Conservation (phyloP, 2,797 vertebrate genomes). For the Limnodromus scolopaceus region DNA sequence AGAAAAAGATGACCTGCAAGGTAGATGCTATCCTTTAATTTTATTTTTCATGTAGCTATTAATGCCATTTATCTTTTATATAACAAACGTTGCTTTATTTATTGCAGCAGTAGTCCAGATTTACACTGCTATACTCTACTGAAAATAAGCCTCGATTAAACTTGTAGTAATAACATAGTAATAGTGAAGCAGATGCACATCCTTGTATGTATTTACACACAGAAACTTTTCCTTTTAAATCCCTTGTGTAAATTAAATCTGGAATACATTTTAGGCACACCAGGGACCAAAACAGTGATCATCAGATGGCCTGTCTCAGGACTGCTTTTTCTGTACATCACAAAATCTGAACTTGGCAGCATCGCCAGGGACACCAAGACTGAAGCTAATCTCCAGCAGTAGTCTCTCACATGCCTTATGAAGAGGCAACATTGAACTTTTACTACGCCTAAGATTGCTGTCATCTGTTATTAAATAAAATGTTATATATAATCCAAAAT, state of each 20-base stretch:
- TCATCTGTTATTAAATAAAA: conserved; percentile 11
- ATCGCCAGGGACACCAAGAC: not conserved
- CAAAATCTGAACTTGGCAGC: not conserved
- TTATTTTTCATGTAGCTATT: not conserved
- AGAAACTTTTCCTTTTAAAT: not conserved
- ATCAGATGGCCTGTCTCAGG: not conserved
- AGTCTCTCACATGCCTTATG: not conserved
- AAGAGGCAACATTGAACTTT: not conserved
- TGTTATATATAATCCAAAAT: not conserved
- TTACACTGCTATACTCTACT: not conserved
- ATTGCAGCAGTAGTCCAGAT: not conserved
- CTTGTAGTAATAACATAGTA: not conserved
- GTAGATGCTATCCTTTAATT: not conserved
- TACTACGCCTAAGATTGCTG: not conserved
- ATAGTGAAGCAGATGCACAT: not conserved
- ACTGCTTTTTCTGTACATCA: not conserved
- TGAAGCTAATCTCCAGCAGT: not conserved
- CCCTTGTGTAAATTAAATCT: not conserved
- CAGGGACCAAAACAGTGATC: not conserved
- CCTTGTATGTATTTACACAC: not conserved
- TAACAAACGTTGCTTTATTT: not conserved
- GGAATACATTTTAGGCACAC: too few relatives aligned
- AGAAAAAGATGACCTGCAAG: not conserved
- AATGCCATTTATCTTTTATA: not conserved
- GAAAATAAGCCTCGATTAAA: not conserved